A percentile compares a stretch with the other conserved stretches of the same genome.
Evolutionary conservation across 2,797 vertebrate species (phyloP).

Genomic region (Parotocinclus haroldoi): DNA sequence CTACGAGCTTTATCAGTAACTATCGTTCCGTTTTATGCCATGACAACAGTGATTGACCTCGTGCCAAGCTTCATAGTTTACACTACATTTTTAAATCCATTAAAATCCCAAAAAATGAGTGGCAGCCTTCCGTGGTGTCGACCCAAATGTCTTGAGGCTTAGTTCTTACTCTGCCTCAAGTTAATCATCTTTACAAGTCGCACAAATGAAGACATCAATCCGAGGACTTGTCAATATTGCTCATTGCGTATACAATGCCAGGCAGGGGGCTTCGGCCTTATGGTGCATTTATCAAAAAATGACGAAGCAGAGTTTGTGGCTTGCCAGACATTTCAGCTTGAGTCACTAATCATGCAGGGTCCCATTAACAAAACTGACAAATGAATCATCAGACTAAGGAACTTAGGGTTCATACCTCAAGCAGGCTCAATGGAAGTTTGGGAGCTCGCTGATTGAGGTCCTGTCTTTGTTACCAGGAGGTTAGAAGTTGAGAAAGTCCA

Average conservation of each 20-base stretch:
- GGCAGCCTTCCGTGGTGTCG: not conserved
- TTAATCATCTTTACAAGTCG: slow-evolving; percentile 57
- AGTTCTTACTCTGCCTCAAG: slow-evolving; percentile 44
- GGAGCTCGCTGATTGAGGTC: too few relatives aligned
- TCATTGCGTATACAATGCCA: slow-evolving; percentile 32
- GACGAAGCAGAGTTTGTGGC: slow-evolving; percentile 6
- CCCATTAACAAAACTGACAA: slow-evolving; percentile 16
- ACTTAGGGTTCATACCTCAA: not conserved
- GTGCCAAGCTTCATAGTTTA: not conserved
- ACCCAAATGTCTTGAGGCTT: slow-evolving; percentile 41
- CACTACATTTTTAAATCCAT: not conserved
- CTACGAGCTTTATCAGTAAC: not conserved
- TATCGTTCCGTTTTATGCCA: not conserved
- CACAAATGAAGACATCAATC: slow-evolving; percentile 57
- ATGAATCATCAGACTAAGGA: not conserved
- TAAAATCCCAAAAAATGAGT: not conserved
- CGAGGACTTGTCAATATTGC: slow-evolving; percentile 38
- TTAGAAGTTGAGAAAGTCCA: too few relatives aligned
- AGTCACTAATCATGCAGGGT: slow-evolving; percentile 26
- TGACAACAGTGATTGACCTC: not conserved
- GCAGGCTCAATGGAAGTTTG: not conserved
- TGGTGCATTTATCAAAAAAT: slow-evolving; percentile 22
- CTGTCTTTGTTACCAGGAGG: too few relatives aligned
- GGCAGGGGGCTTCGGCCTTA: slow-evolving; percentile 14
- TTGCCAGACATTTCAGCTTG: slow-evolving; percentile 14